A percentile compares a stretch with the other conserved stretches of the same genome.
Evolutionary conservation across 2,888 invertebrate genomes (phyloP).

Genomic region (Drosophila flavopinicola): DNA sequence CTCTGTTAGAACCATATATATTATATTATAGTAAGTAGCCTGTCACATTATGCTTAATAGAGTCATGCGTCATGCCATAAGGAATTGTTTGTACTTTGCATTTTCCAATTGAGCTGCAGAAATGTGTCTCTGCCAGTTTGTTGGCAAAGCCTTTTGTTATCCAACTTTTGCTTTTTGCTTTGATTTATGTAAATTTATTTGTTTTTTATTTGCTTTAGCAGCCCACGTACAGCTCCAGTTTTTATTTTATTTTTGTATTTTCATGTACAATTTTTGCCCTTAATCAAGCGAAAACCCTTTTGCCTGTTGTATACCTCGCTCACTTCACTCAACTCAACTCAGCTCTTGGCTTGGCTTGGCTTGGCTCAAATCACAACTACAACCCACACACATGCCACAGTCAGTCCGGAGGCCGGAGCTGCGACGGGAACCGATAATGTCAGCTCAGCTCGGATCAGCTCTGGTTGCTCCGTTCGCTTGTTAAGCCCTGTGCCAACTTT

Average conservation of each 20-base stretch:
- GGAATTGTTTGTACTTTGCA: background rate
- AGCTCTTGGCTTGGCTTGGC: conserved; percentile 16
- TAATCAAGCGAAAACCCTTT: conserved; percentile 71
- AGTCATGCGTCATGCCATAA: background rate
- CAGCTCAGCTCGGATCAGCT: conserved; percentile 66
- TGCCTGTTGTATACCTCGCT: conserved; percentile 42
- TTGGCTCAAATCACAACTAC: conserved; percentile 56
- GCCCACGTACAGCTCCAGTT: conserved; percentile 65
- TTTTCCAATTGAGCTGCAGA: conserved; percentile 10
- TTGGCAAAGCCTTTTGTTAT: conserved; percentile 60
- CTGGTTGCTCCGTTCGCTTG: conserved; percentile 60
- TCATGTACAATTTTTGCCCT: conserved; percentile 58
- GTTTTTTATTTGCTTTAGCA: conserved; percentile 43
- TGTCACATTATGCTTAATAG: conserved; percentile 3
- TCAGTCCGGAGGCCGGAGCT: conserved; percentile 39
- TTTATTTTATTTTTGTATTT: conserved; percentile 44
- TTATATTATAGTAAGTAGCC: background rate
- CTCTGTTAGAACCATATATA: too few species aligned
- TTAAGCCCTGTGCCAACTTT: conserved; percentile 75
- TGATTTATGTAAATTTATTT: conserved; percentile 41
- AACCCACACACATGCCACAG: conserved; percentile 68
- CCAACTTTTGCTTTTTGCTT: conserved; percentile 31
- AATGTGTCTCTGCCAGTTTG: conserved; percentile 42
- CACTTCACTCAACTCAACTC: conserved; percentile 59
- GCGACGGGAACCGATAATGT: conserved; percentile 62